Percentiles rank a stretch among this genome's conserved stretches.
phyloP scores from a whole-genome alignment of 2,888 invertebrate genomes.

The Bruchidius siliquastri region DNA sequence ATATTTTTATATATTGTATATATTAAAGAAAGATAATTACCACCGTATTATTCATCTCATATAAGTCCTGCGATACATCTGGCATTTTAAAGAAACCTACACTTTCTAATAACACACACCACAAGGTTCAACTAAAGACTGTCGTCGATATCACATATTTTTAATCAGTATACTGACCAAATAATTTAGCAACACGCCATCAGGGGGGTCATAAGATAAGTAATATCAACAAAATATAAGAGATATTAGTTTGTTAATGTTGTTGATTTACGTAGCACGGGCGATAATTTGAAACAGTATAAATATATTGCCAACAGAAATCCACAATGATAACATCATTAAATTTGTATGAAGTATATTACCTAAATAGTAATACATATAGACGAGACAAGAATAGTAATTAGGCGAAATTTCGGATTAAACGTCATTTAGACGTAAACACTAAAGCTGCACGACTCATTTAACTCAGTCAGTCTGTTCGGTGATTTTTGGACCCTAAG shows the following conservation, averaged over 20 bases:
- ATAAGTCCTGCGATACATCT: constrained; percentile 50
- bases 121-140: not conserved
- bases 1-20: too few relatives aligned
- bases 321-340: too few relatives aligned
- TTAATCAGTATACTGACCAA: constrained; percentile 5
- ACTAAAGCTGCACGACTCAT: too few relatives aligned
- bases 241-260: not conserved
- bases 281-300: not conserved
- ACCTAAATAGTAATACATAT: too few relatives aligned
- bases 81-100: constrained; percentile 47
- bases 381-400: too few relatives aligned
- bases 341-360: too few relatives aligned
- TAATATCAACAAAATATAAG: constrained; percentile 6
- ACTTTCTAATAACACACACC: not conserved
- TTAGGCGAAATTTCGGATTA: too few relatives aligned
- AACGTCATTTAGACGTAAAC: too few relatives aligned
- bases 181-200: constrained; percentile 11
- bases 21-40: constrained; percentile 50
- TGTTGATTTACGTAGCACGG: not conserved
- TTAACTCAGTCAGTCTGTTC: too few relatives aligned
- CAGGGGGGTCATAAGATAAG: constrained; percentile 16
- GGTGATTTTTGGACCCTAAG: too few relatives aligned
- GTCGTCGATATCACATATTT: not conserved
- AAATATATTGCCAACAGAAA: too few relatives aligned
- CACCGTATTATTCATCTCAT: constrained; percentile 55